A percentile compares a stretch with the other conserved stretches of the same genome.
These are phyloP conservation scores for Diplodus sargus DNA, from an alignment of 2,797 vertebrate genomes.

Conservation along the genomic window DNA sequence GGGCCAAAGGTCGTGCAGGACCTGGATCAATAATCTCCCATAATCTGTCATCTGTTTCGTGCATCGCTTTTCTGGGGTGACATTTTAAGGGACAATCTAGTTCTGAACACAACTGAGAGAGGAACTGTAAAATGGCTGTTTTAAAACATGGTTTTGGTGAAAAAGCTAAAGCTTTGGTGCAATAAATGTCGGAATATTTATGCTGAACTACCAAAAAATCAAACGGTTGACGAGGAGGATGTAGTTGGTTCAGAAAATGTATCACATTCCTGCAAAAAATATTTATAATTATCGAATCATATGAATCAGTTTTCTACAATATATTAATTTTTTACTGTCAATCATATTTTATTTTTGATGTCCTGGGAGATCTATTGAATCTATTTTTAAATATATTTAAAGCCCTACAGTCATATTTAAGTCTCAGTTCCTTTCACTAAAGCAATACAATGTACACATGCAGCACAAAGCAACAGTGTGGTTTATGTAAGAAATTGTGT, in stretches of 20 bases:
- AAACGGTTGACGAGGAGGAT: background rate
- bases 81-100: background rate
- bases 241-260: too few relatives aligned
- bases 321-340: background rate
- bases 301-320: background rate
- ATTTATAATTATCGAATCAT: background rate
- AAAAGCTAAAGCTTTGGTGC: background rate
- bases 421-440: background rate
- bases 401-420: background rate
- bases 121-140: background rate
- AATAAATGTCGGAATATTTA: background rate
- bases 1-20: slow-evolving; percentile 17
- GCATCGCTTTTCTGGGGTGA: background rate
- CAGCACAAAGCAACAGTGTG: background rate
- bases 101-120: background rate
- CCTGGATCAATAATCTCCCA: slow-evolving; percentile 52
- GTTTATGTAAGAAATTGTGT: background rate
- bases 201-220: background rate
- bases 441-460: background rate
- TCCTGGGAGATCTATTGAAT: background rate
- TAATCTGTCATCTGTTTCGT: slow-evolving; percentile 37
- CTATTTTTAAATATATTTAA: background rate
- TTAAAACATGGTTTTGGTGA: background rate
- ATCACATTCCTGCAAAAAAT: background rate
- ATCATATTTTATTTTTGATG: background rate